These are phyloP conservation scores for Melitaea cinxia DNA, from an alignment of 1,140 invertebrate genomes.

Conservation along the genomic window DNA sequence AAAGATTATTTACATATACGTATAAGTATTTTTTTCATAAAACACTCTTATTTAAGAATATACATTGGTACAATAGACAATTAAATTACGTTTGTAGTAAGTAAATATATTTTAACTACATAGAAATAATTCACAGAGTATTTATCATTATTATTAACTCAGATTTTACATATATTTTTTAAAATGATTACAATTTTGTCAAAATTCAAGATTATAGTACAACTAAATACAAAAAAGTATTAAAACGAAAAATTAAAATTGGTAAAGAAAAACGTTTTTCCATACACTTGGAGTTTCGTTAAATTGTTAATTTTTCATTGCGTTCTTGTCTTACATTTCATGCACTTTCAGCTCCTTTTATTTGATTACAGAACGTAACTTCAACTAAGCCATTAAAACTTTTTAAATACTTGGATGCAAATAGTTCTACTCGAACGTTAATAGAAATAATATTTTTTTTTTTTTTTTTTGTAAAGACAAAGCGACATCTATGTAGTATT, in stretches of 20 bases:
- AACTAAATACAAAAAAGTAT: neutral
- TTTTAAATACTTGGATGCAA: no score
- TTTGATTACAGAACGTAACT: neutral
- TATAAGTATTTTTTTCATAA: slow-evolving; percentile 27
- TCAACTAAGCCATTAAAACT: neutral
- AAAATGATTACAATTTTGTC: neutral
- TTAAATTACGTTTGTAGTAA: slow-evolving; percentile 9
- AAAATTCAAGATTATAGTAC: neutral
- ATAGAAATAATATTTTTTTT: neutral
- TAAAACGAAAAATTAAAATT: neutral
- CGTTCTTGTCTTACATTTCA: slow-evolving; percentile 14
- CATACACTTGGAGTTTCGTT: neutral
- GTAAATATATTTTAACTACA: slow-evolving; percentile 10
- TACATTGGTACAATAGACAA: slow-evolving; percentile 38
- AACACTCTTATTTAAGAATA: slow-evolving; percentile 33
- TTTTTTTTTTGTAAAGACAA: neutral
- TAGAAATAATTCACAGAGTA: neutral
- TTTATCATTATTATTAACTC: neutral
- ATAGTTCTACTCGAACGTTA: no score
- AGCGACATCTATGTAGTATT: neutral
- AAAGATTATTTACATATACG: slow-evolving; percentile 32
- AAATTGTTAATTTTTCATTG: slow-evolving; percentile 1
- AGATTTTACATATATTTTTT: neutral
- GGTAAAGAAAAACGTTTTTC: slow-evolving; percentile 1
- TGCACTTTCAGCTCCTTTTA: slow-evolving; percentile 17